Evolutionary conservation across 1,140 invertebrate species (phyloP), one percentile per base, ranked within the genome.

Genomic region (Micrasema longulum): DNA sequence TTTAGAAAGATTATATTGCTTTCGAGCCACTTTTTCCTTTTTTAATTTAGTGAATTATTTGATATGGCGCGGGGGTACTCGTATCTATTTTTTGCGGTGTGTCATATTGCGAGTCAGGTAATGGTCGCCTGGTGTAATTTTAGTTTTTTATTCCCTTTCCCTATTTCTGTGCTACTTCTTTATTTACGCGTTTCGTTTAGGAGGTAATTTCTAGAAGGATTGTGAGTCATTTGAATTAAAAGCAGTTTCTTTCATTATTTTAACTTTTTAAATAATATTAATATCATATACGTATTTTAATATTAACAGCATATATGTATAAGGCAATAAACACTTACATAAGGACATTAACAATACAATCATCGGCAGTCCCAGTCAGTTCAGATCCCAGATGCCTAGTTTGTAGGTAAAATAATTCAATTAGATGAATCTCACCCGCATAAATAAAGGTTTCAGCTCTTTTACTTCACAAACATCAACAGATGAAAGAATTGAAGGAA

Each of bases 51-150:
- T 31, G 43, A 47, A 14, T 55, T n/a, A 31, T 35, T 12, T 55
- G 52, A 31, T 55, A 20, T 23, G 48, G 48, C 2, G 23, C 22
- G 18, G 45, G 7, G 45, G 50, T n/a, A 35, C 53, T 11, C 16
- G 16, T 18, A 11, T 31, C n/a, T n/a, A 36, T 57, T 57, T 57
- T 57, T 26, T 57, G 53, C 53, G 26, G 31, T 57, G 53, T 57
- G 53, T 57, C 53, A 57, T 57, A 57, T 57, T 57, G 53, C 53
- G 20, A 23, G 12, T 57, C n/a, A 20, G 26, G 53, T 35, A 36
- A 57, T 38, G 53, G 36, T 35, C n/a, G 53, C 53, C n/a, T 7
- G n/a, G 50, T n/a, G 50, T 23, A 23, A 53, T 53, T 53, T 53
- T 20, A 36, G 53, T 31, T 35, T 18, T 26, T 57, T 57, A 60